phyloP scores from a whole-genome alignment of 2,113 vertebrate species.

The Patagioenas fasciata region DNA sequence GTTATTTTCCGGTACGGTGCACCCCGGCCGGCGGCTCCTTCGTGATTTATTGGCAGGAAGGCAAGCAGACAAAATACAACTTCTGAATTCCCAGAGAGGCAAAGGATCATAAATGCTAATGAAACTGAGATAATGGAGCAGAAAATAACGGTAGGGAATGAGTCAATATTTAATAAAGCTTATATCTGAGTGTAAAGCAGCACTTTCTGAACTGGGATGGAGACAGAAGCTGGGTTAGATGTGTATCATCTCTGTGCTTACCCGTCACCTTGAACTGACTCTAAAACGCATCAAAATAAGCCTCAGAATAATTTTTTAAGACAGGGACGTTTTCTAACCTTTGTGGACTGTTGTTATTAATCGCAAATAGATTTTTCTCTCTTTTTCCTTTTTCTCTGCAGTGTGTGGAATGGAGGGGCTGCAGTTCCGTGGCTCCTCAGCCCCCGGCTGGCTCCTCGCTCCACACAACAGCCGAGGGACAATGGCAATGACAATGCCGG shows the following conservation, averaged over 20 bases:
- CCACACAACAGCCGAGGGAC: neutral
- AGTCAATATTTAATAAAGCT: slow-evolving; percentile 33
- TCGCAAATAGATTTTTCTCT: neutral
- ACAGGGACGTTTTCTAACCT: neutral
- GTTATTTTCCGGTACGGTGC: neutral
- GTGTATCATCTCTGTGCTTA: neutral
- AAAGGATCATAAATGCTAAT: neutral
- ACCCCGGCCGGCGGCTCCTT: neutral
- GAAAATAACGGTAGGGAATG: neutral
- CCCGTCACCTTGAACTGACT: neutral
- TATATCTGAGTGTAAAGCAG: neutral
- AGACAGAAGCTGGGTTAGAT: neutral
- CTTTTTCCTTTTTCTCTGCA: rapidly evolving
- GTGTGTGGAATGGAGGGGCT: neutral
- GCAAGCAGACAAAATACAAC: slow-evolving; percentile 7
- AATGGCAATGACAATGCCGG: neutral
- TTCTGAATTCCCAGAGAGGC: slow-evolving; percentile 1
- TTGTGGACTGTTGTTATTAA: neutral
- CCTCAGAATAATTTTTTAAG: neutral
- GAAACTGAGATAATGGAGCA: slow-evolving; percentile 52
- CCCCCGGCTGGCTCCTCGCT: neutral
- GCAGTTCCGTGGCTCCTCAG: neutral
- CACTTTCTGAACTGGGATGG: rapidly evolving
- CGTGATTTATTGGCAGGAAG: neutral
- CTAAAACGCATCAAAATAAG: rapidly evolving